Base-by-base conservation (phyloP, 2,888 invertebrate genomes). In the Anagyrus pseudococci region DNA sequence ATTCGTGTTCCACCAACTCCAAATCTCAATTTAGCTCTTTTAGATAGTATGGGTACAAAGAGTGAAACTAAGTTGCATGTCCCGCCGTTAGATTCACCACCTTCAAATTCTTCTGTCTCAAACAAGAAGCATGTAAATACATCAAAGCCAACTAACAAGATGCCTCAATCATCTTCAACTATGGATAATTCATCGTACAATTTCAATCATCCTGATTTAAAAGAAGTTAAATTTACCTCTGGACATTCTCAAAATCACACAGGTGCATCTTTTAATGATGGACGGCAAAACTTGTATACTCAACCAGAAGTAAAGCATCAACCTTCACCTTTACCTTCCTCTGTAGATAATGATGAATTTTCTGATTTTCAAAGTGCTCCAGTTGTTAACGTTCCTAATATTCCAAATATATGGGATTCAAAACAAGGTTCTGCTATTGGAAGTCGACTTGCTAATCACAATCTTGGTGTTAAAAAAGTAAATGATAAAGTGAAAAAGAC, bases 291-390 rank as follows among this genome's bases (percentile, higher is more conserved):
- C 56, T 41, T 26, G 29, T 43, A 53, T 41, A 53, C 4, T 52
- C 66, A 67, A 29, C 8, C 58, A 17, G 68, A 66, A 26, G 26
- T 23, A 15, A 72, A 69, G 55, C 49, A 46, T 55, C 67, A 71
- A 17, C 54, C 61, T 33, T 61, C 53, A 2, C 60, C 59, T 47
- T 64, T 61, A 13, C 67, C 71, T 0, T 33, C 62, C 3, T 7
- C 29, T 29, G 74, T 75, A 52, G 64, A 68, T 1, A 71, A 58
- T 44, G 83, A 84, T 67, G 84, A 84, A 17, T 84, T 84, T 68
- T 80, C 82, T 1, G 84, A 84, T 26, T 84, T 84, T 67, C 84
- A 84, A 71, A 83, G 83, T 70, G 80, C 78, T 50, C 77, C 74
- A 4, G 65, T 68, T 57, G 62, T 59, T 54, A 71, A 62, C 47